Conservation (phyloP, 2,797 vertebrate genomes). For the Anguilla pacifica region DNA sequence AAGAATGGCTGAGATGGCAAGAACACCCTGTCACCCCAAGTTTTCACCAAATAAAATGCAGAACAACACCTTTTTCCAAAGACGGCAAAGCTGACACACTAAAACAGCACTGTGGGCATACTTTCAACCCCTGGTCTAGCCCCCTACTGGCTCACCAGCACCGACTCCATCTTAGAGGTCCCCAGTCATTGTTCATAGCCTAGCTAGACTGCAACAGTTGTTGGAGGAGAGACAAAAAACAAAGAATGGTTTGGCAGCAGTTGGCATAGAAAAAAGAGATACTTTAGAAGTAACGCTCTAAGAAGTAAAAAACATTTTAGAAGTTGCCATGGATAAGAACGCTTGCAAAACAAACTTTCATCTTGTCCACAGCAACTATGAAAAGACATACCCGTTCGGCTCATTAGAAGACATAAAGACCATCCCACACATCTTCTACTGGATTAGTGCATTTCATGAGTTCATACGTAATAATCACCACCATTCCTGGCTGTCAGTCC, state of each 20-base stretch:
- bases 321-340: background rate
- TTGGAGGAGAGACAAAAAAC: background rate
- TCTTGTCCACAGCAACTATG: no score
- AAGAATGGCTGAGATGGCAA: background rate
- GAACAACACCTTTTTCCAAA: no score
- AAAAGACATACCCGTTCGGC: background rate
- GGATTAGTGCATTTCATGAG: background rate
- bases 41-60: background rate
- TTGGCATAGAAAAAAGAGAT: background rate
- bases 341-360: no score
- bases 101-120: no score
- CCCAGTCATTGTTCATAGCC: no score
- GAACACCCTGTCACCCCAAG: background rate
- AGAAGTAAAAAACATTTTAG: background rate
- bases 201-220: background rate
- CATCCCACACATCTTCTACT: background rate
- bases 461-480: background rate
- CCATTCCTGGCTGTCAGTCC: background rate
- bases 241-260: no score
- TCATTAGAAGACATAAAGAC: background rate
- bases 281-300: background rate
- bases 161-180: no score
- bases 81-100: background rate
- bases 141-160: no score
- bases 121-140: no score